Evolutionary conservation across 2,888 invertebrate species (phyloP), one percentile per base, ranked within the genome.

Genomic region (Morpho helenor): DNA sequence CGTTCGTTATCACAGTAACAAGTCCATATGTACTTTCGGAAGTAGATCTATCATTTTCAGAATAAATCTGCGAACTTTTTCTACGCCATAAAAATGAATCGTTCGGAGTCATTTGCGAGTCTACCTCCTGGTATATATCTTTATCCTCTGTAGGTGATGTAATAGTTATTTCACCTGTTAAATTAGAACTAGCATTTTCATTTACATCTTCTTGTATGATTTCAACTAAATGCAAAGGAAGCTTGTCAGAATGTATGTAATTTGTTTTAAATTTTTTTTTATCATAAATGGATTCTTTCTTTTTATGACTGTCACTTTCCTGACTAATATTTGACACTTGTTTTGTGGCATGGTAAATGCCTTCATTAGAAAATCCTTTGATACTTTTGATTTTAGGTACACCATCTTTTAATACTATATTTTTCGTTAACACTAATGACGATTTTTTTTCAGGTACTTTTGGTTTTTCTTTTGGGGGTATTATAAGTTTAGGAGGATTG

Each of bases 51-150:
- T 87, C 89, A 47, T 76, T 73, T 51, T 90, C 90, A 2, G 82
- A 80, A 68, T 86, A 87, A 64, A 84, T 79, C 70, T 84, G 86
- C 49, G 80, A 79, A 62, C 84, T 87, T 77, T 89, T 92, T 61
- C 89, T 77, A 58, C 93, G 91, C 92, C 93, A 94, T 44, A 94
- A 79, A 77, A 94, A 94, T 5, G 94, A 94, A 65, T 90, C 91
- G 71, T 94, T 94, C 2, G 94, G 94, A 67, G 92, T 87, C 57
- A 93, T 86, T 9, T 74, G 77, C 22, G 84, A 70, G 66, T 73
- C 80, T 8, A 86, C 69, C 49, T 84, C 83, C 70, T 84, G 74
- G 63, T 79, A 76, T 7, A 65, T 51, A 59, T 67, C 62, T 45
- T 58, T 53, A 31, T 66, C 56, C 54, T 61, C 55, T 53, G 55